phyloP scores from a whole-genome alignment of 2,113 vertebrate species.

The Microcebus ravelobensis region DNA sequence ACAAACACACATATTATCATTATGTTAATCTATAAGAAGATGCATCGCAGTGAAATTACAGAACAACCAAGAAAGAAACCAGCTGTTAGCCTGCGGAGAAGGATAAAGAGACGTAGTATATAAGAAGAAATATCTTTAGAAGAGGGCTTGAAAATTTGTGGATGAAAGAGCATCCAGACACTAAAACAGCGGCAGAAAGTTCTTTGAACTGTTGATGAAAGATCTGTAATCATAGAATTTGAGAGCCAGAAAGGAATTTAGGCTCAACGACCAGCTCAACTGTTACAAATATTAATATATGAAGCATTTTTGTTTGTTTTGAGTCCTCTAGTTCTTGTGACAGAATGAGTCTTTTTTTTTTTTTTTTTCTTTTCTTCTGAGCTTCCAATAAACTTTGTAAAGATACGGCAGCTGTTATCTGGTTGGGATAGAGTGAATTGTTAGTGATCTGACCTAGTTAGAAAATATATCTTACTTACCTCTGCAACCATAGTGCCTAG shows the following conservation, averaged over 20 bases:
- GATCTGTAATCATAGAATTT: background rate
- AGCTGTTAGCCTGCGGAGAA: background rate
- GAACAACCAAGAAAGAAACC: constrained; percentile 3
- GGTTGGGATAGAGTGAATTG: background rate
- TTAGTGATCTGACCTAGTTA: background rate
- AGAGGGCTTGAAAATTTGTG: background rate
- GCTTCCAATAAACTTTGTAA: background rate
- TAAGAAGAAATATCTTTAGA: background rate
- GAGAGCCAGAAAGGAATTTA: background rate
- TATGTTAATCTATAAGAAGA: background rate
- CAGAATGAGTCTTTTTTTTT: background rate
- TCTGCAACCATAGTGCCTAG: background rate
- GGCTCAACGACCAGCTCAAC: background rate
- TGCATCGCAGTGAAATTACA: background rate
- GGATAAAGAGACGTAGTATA: background rate
- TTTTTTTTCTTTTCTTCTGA: background rate
- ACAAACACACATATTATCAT: background rate
- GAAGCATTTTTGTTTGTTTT: constrained; percentile 7
- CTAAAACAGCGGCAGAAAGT: background rate
- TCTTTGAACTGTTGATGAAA: constrained; percentile 7
- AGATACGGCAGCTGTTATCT: background rate
- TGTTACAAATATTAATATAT: background rate
- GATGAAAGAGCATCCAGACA: background rate
- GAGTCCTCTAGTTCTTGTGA: background rate
- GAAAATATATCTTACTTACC: background rate